phyloP scores from a whole-genome alignment of 2,888 invertebrate genomes.

The Troides aeacus region DNA sequence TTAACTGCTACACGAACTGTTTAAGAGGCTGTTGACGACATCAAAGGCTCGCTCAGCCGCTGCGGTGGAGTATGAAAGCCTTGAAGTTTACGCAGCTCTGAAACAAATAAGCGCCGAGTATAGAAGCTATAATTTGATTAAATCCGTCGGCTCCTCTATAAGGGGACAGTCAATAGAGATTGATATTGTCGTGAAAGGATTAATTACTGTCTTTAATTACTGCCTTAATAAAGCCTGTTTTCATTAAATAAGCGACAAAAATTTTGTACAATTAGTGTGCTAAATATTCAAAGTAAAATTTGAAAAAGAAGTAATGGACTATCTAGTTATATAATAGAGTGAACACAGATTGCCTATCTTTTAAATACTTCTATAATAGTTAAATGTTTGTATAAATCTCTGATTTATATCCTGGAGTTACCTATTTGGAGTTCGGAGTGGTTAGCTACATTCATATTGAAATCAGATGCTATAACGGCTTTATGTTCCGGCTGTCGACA shows the following conservation, averaged over 20 bases:
- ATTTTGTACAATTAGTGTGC: neutral
- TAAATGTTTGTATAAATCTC: too few relatives aligned
- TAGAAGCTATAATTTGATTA: constrained; percentile 8
- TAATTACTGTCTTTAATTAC: neutral
- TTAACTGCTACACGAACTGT: constrained; percentile 13
- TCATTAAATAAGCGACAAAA: neutral
- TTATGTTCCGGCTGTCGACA: too few relatives aligned
- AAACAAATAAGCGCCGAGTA: constrained; percentile 1
- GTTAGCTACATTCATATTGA: too few relatives aligned
- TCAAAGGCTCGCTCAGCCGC: constrained; percentile 20
- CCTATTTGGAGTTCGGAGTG: too few relatives aligned
- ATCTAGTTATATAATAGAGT: too few relatives aligned
- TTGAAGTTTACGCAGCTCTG: constrained; percentile 14
- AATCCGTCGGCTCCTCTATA: neutral
- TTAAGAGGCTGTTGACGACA: constrained; percentile 8
- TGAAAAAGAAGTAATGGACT: too few relatives aligned
- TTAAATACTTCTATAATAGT: too few relatives aligned
- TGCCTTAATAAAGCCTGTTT: neutral
- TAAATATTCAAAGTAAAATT: too few relatives aligned
- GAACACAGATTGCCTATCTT: too few relatives aligned
- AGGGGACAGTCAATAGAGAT: neutral
- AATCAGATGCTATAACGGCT: too few relatives aligned
- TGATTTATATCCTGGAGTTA: too few relatives aligned
- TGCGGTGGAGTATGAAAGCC: constrained; percentile 10
- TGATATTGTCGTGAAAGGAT: neutral